Conservation (phyloP, 1,140 invertebrate genomes). For the Macrobrachium nipponense region DNA sequence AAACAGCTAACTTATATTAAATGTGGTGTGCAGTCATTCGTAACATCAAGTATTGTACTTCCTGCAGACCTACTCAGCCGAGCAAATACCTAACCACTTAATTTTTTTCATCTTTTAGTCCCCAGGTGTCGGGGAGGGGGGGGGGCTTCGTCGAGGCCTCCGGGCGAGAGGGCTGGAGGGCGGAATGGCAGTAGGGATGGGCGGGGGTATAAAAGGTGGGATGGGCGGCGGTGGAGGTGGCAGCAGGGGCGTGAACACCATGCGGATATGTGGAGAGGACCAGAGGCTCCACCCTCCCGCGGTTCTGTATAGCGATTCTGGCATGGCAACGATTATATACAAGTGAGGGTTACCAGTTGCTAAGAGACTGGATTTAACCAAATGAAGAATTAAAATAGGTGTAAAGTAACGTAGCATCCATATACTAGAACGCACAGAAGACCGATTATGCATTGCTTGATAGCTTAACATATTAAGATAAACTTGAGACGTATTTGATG, state of each 20-base stretch:
- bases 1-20: no score
- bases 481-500: no score
- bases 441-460: no score
- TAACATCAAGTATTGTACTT: no score
- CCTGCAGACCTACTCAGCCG: neutral
- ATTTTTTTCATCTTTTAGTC: neutral
- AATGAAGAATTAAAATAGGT: no score
- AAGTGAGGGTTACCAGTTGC: slow-evolving; percentile 70
- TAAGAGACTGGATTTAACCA: no score
- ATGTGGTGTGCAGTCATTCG: no score
- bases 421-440: no score
- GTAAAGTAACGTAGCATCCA: no score
- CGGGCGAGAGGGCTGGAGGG: neutral
- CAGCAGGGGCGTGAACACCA: neutral
- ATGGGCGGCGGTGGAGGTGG: neutral
- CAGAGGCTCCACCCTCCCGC: slow-evolving; percentile 80
- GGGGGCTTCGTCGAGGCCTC: slow-evolving; percentile 53
- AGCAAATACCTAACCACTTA: neutral
- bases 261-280: slow-evolving; percentile 77
- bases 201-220: neutral
- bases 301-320: slow-evolving; percentile 80
- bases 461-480: no score
- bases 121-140: slow-evolving; percentile 52
- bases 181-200: no score
- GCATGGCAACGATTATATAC: slow-evolving; percentile 77